These are phyloP conservation scores for Origma solitaria DNA, from an alignment of 2,113 vertebrate genomes.

Conservation along the genomic window DNA sequence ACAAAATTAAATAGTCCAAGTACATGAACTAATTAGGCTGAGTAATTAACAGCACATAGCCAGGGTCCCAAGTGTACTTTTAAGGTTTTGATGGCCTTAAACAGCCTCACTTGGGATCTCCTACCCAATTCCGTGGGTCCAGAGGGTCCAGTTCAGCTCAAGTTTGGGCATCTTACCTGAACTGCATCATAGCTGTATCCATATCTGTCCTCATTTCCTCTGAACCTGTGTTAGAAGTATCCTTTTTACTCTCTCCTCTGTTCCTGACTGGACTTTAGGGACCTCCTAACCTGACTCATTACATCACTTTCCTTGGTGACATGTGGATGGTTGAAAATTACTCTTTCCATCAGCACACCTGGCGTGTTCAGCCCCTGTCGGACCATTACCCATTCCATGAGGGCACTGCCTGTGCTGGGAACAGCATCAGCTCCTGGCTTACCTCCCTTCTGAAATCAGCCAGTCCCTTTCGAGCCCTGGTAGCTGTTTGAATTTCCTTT, in stretches of 20 bases:
- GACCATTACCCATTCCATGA: fast-evolving
- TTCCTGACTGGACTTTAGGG: not conserved
- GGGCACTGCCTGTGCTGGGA: not conserved
- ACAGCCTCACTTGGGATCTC: not conserved
- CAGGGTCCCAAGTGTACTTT: no score
- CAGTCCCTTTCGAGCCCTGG: not conserved
- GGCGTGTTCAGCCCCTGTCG: not conserved
- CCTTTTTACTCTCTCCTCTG: not conserved
- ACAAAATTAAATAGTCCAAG: not conserved
- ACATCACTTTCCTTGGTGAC: not conserved
- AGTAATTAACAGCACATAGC: not conserved
- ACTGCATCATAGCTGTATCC: not conserved
- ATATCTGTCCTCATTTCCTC: not conserved
- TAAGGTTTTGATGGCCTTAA: not conserved
- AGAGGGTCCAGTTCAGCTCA: not conserved
- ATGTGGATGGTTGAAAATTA: not conserved
- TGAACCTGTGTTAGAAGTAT: not conserved
- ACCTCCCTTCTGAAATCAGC: not conserved
- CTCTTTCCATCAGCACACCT: not conserved
- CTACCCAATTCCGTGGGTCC: not conserved
- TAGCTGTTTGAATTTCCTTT: not conserved
- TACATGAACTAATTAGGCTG: not conserved
- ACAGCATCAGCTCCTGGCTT: not conserved
- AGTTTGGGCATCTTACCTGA: not conserved
- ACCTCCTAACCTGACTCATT: not conserved